Base-by-base conservation (phyloP, 1,140 invertebrate genomes). In the Orussus abietinus region DNA sequence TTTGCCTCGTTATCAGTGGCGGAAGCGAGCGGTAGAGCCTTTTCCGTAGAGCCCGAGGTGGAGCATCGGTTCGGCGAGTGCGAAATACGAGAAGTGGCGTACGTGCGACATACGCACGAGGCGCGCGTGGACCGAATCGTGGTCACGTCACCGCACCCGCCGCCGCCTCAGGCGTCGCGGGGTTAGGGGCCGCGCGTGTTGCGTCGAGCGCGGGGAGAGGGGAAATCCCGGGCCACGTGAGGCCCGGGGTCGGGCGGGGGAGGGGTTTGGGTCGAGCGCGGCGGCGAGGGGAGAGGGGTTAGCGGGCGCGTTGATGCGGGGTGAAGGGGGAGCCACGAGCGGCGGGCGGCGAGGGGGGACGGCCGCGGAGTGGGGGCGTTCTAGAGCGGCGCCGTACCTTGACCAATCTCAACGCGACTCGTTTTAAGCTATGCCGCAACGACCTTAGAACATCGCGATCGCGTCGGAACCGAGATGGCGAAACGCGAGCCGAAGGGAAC, bases 371-470 rank as follows among this genome's bases (percentile, higher is more conserved):
- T 59, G 52, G 53, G 52, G 53, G 53, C 54, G 52, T 54, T 65
- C 57, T 68, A 69, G 63, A 66, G 57, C 54, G 49, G 52, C 62
- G 62, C 63, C 59, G 64, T 66, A 66, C 66, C 67, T 70, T 70
- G 67, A 70, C 67, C 67, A 70, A 70, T 69, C 67, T 67, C 66
- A 70, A 70, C 62, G 63, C 57, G 52, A 67, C 66, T 69, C 64
- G 67, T 70, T 70, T 70, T 70, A 70, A 70, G 66, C 66, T 70
- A 66, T 63, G 52, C 56, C 62, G 47, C 51, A 52, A 47, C 57
- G 62, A 62, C 64, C 59, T 64, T 57, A 63, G 60, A 62, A 64
- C 51, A 36, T 54, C 51, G 55, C 39, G 53, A 57, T 62, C 57
- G 38, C 33, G 39, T 47, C 38, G 37, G 55, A 62, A 59, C 49